A percentile compares a stretch with the other conserved stretches of the same genome.
Conservation (phyloP, 2,797 vertebrate species). For the Botia almorhae region DNA sequence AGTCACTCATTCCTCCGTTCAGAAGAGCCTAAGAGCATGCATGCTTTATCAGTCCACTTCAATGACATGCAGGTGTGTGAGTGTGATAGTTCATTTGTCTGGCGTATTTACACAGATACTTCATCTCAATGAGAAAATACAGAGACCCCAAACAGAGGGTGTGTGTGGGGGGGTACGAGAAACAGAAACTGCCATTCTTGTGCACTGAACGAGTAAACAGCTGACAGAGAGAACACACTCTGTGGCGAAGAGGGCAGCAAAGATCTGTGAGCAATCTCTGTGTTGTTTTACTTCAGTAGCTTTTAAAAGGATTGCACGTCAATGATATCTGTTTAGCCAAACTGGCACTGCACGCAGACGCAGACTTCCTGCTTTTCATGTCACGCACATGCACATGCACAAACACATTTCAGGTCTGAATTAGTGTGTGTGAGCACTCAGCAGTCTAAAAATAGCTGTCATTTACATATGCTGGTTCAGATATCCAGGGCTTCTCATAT, state of each 20-base stretch:
- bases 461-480: conserved; percentile 42
- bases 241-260: conserved; percentile 10
- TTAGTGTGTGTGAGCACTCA: conserved; percentile 7
- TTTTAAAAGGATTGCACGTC: conserved; percentile 35
- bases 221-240: background rate
- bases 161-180: background rate
- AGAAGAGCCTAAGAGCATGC: background rate
- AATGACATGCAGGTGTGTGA: conserved; percentile 36
- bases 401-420: background rate
- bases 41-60: background rate
- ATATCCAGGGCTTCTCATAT: conserved; percentile 36
- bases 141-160: background rate
- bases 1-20: background rate
- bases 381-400: background rate
- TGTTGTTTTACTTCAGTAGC: conserved; percentile 47
- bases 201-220: conserved; percentile 16
- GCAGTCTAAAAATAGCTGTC: conserved; percentile 46
- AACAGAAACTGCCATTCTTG: conserved; percentile 17
- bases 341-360: conserved; percentile 16
- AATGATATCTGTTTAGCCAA: conserved; percentile 46
- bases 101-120: conserved; percentile 14
- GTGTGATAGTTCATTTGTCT: conserved; percentile 19
- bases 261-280: conserved; percentile 33
- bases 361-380: background rate
- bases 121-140: conserved; percentile 16